A percentile compares a stretch with the other conserved stretches of the same genome.
These are phyloP conservation scores for Pseudanteris insignis DNA, from an alignment of 2,888 invertebrate genomes.

Conservation along the genomic window DNA sequence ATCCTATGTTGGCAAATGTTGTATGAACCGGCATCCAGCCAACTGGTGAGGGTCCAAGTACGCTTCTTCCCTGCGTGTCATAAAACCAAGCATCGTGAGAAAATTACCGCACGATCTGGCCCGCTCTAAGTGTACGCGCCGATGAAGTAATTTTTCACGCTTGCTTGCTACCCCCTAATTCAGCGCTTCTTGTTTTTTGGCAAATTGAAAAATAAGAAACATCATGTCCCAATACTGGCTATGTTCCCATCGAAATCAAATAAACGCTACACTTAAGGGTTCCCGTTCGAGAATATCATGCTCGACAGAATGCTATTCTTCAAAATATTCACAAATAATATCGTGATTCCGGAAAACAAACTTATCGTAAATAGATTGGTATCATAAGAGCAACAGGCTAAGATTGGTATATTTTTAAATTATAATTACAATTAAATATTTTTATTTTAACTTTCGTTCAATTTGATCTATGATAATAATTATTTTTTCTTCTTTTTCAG, in stretches of 20 bases:
- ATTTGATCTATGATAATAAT: too few relatives aligned
- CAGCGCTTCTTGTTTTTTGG: conserved; percentile 22
- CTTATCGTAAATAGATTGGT: too few relatives aligned
- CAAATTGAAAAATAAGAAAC: conserved; percentile 53
- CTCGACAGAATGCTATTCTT: conserved; percentile 20
- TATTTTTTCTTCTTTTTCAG: conserved; percentile 46
- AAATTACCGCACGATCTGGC: conserved; percentile 61
- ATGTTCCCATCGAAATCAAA: conserved; percentile 49
- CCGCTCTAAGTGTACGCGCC: conserved; percentile 47
- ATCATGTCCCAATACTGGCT: conserved; percentile 50
- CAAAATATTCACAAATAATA: conserved; percentile 6
- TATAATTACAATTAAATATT: too few relatives aligned
- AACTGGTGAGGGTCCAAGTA: conserved; percentile 60
- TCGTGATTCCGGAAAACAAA: too few relatives aligned
- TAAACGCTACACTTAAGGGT: conserved; percentile 34
- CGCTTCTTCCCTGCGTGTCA: conserved; percentile 47
- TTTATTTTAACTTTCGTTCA: too few relatives aligned
- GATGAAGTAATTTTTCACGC: conserved; percentile 22
- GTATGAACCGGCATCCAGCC: conserved; percentile 54
- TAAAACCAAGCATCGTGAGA: conserved; percentile 54
- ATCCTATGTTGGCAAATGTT: conserved; percentile 54
- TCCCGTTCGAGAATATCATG: conserved; percentile 16
- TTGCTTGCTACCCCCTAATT: too few relatives aligned
- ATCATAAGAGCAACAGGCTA: too few relatives aligned
- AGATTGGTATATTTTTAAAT: too few relatives aligned